A percentile compares a stretch with the other conserved stretches of the same genome.
phyloP scores from a whole-genome alignment of 2,888 invertebrate genomes.

The Watsonalla binaria region DNA sequence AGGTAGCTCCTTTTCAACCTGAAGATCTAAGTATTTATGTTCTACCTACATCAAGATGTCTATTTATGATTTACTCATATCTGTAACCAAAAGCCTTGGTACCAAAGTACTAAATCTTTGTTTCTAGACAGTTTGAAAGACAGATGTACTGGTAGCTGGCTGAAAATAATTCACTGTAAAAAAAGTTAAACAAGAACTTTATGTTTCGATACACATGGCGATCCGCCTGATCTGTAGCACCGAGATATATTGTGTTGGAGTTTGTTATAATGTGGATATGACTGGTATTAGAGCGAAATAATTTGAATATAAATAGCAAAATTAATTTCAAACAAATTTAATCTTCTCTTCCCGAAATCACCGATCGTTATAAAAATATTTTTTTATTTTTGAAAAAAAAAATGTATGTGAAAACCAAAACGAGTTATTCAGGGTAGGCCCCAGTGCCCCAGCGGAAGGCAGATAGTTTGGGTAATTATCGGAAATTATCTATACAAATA shows the following conservation, averaged over 20 bases:
- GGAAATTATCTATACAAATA: too few species aligned
- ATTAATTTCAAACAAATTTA: not conserved
- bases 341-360: not conserved
- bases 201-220: constrained; percentile 38
- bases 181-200: constrained; percentile 40
- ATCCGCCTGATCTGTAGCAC: constrained; percentile 11
- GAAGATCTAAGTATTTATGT: too few species aligned
- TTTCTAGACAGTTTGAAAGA: constrained; percentile 17
- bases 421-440: too few species aligned
- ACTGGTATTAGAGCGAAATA: not conserved
- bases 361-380: too few species aligned
- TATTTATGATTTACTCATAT: not conserved
- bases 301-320: too few species aligned
- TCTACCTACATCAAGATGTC: too few species aligned
- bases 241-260: constrained; percentile 16
- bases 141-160: constrained; percentile 35
- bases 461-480: too few species aligned
- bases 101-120: constrained; percentile 16
- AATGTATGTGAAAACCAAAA: too few species aligned
- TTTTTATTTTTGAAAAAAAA: too few species aligned
- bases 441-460: too few species aligned
- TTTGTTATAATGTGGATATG: constrained; percentile 22
- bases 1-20: too few species aligned
- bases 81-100: not conserved
- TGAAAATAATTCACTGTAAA: constrained; percentile 42